phyloP scores from a whole-genome alignment of 2,113 vertebrate genomes.

The Mirza zaza region DNA sequence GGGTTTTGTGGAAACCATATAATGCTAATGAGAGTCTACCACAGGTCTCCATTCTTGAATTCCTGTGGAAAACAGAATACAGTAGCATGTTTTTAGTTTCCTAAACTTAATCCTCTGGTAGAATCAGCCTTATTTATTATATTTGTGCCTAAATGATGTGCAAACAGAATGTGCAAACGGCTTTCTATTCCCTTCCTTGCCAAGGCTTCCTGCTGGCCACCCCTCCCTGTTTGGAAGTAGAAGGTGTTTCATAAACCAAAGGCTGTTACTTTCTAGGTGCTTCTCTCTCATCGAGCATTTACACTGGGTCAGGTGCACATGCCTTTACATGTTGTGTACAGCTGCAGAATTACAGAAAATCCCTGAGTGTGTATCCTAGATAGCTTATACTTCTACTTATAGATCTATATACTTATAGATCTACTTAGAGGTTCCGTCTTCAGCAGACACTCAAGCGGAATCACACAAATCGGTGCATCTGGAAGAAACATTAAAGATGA shows the following conservation, averaged over 20 bases:
- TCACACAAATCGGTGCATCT: not conserved
- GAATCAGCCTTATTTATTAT: not conserved
- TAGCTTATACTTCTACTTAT: not conserved
- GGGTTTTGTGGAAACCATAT: conserved; percentile 45
- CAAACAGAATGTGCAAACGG: not conserved
- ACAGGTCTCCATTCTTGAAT: conserved; percentile 1
- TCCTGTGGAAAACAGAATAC: conserved; percentile 63
- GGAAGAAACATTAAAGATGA: not conserved
- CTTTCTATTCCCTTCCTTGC: not conserved
- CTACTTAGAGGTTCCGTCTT: not conserved
- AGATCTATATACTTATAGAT: no score
- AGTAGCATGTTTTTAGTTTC: conserved; percentile 22
- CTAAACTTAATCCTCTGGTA: not conserved
- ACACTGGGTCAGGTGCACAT: not conserved
- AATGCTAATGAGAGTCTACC: conserved; percentile 46
- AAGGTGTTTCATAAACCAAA: not conserved
- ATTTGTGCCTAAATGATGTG: not conserved
- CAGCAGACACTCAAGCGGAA: not conserved
- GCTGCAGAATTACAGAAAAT: not conserved
- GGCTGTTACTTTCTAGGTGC: not conserved
- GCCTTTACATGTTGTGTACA: not conserved
- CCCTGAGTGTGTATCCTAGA: fast-evolving
- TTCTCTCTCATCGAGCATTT: not conserved
- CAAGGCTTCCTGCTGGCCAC: not conserved
- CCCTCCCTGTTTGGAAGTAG: not conserved